phyloP scores from a whole-genome alignment of 2,113 vertebrate genomes.

The Brachirus orientalis region DNA sequence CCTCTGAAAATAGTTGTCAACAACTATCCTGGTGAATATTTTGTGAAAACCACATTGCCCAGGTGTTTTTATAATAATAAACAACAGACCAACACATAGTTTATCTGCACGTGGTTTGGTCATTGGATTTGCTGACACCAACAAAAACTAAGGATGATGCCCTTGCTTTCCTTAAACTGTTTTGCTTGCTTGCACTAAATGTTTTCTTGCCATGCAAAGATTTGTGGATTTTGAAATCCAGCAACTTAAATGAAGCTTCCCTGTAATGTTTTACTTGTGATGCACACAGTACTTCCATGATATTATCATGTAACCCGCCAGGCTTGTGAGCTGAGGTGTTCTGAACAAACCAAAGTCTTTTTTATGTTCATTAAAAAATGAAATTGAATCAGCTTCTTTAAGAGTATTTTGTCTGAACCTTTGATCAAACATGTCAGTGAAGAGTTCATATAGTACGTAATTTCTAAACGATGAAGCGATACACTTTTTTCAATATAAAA shows the following conservation, averaged over 20 bases:
- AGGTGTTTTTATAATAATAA: neutral
- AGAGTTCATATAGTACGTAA: neutral
- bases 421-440: neutral
- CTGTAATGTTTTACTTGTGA: neutral
- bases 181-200: constrained; percentile 13
- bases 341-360: constrained; percentile 1
- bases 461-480: neutral
- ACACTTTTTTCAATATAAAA: neutral
- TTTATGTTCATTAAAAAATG: neutral
- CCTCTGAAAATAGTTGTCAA: too few species aligned
- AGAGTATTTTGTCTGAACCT: too few species aligned
- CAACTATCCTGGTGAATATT: too few species aligned
- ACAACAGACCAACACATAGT: neutral
- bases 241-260: neutral
- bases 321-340: neutral
- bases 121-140: neutral
- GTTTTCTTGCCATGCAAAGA: neutral
- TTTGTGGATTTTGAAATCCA: neutral
- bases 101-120: neutral
- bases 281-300: neutral
- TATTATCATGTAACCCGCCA: neutral
- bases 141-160: neutral
- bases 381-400: neutral
- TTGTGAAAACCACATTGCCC: too few species aligned
- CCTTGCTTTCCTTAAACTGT: neutral